Evolutionary conservation across 2,113 vertebrate species (phyloP).

Genomic region (Gobio gobio): DNA sequence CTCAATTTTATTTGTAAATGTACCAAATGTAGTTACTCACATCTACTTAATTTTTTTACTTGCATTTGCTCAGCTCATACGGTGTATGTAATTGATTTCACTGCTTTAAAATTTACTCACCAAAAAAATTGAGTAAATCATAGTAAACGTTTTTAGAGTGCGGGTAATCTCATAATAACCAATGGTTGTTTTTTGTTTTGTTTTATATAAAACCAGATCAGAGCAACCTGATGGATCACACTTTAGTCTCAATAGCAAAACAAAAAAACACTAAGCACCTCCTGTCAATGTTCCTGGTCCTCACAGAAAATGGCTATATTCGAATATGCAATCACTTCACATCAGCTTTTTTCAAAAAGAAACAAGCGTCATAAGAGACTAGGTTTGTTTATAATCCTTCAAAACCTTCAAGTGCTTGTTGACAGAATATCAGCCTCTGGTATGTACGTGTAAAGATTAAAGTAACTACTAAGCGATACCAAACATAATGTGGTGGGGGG

Average conservation of each 20-base stretch:
- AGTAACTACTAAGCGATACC: not conserved
- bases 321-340: not conserved
- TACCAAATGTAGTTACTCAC: too few relatives aligned
- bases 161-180: not conserved
- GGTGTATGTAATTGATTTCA: too few relatives aligned
- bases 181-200: too few relatives aligned
- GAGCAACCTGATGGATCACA: not conserved
- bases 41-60: too few relatives aligned
- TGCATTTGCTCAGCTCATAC: too few relatives aligned
- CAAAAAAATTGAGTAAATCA: too few relatives aligned
- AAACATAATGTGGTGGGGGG: not conserved
- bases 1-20: too few relatives aligned
- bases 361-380: not conserved
- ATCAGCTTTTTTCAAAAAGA: not conserved
- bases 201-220: not conserved
- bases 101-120: too few relatives aligned
- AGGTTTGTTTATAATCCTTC: not conserved
- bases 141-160: too few relatives aligned
- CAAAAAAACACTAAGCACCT: not conserved
- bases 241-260: not conserved
- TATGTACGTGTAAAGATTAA: not conserved
- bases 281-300: not conserved
- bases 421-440: not conserved
- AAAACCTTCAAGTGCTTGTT: constrained; percentile 3
- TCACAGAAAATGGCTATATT: not conserved